Conservation (phyloP, 2,888 invertebrate genomes). For the Smittia aterrima region DNA sequence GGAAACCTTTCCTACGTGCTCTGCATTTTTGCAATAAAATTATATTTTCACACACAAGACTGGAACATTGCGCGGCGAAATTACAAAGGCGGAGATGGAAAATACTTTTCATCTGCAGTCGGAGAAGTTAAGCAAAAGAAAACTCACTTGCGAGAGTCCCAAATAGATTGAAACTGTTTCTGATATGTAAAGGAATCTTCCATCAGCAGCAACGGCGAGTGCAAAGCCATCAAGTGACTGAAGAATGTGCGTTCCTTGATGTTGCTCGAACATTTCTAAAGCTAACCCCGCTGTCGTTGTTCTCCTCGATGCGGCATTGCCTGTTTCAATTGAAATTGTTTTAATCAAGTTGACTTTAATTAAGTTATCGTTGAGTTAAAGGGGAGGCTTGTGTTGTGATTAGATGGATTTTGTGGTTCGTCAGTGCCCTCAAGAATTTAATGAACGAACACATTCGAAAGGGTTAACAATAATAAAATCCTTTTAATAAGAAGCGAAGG, state of each 20-base stretch:
- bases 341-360: conserved; percentile 42
- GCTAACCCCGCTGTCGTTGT: conserved; percentile 71
- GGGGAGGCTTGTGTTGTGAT: conserved; percentile 24
- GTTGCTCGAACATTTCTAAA: conserved; percentile 90
- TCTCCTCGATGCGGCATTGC: conserved; percentile 63
- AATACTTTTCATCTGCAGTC: not conserved
- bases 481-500: conserved; percentile 4
- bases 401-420: not conserved
- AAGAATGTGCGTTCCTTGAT: conserved; percentile 95
- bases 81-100: not conserved
- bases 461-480: conserved; percentile 6
- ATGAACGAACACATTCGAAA: not conserved
- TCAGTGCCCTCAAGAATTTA: not conserved
- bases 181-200: conserved; percentile 97
- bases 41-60: not conserved
- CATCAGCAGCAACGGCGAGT: conserved; percentile 91
- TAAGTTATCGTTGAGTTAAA: conserved; percentile 29
- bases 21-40: conserved; percentile 41
- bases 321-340: conserved; percentile 65
- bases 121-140: not conserved
- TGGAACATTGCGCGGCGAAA: not conserved
- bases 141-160: conserved; percentile 91
- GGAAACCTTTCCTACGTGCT: conserved; percentile 33
- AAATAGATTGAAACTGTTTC: conserved; percentile 99
- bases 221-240: conserved; percentile 98